Percentiles rank a stretch among this genome's conserved stretches.
phyloP scores from a whole-genome alignment of 2,113 vertebrate genomes.

The Delphinus delphis region DNA sequence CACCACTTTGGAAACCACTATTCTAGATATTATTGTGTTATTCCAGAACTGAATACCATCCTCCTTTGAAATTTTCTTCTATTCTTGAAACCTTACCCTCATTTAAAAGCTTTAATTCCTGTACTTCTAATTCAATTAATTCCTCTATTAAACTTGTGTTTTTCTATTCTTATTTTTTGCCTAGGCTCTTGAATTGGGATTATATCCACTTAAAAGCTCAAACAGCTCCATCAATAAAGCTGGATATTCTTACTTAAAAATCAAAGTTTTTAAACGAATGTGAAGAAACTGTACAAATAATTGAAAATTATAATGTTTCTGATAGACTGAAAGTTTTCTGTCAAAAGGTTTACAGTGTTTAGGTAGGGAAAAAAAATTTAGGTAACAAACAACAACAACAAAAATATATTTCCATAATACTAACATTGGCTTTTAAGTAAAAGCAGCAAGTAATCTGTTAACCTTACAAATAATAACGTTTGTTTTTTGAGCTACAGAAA shows the following conservation, averaged over 20 bases:
- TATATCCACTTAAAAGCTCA: neutral
- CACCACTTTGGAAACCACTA: neutral
- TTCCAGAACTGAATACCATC: neutral
- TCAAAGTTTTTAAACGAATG: neutral
- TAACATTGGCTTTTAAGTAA: neutral
- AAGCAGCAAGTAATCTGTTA: neutral
- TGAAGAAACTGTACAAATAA: neutral
- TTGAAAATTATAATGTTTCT: neutral
- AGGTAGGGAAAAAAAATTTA: neutral
- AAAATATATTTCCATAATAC: neutral
- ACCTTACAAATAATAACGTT: neutral
- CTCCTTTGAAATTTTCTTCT: constrained; percentile 22
- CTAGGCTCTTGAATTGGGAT: neutral
- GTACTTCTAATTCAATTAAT: constrained; percentile 30
- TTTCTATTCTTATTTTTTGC: constrained; percentile 33
- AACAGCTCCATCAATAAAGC: neutral
- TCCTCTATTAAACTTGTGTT: neutral
- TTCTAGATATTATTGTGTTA: neutral
- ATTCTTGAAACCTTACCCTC: neutral
- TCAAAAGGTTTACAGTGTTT: neutral
- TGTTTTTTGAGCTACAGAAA: constrained; percentile 37
- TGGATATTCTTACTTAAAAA: constrained; percentile 26
- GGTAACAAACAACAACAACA: neutral
- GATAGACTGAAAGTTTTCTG: neutral
- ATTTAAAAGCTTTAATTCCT: constrained; percentile 29